Evolutionary conservation across 2,113 vertebrate species (phyloP).

Genomic region (Ictalurus punctatus): DNA sequence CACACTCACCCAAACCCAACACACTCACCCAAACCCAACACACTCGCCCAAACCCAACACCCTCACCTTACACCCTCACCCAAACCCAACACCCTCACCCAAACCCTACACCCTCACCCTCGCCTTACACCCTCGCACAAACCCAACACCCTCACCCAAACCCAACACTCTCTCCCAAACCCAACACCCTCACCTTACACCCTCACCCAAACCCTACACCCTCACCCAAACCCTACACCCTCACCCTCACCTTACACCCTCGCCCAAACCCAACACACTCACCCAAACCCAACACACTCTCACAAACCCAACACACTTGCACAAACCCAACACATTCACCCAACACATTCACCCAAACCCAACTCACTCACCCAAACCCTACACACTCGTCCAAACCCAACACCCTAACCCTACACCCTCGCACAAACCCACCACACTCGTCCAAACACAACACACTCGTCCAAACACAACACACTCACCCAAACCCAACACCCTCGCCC

Average conservation of each 20-base stretch:
- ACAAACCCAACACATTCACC: no score
- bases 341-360: no score
- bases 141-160: neutral
- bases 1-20: neutral
- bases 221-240: neutral
- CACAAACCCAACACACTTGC: no score
- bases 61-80: neutral
- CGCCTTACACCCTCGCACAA: neutral
- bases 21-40: neutral
- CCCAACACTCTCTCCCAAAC: neutral
- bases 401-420: no score
- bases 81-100: neutral
- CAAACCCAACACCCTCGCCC: no score
- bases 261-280: no score
- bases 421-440: no score
- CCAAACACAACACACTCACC: no score
- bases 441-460: no score
- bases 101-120: neutral
- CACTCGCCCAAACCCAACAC: neutral
- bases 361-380: no score
- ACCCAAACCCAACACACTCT: no score
- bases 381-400: no score
- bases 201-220: neutral
- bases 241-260: neutral
- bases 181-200: neutral